Percentiles rank a stretch among this genome's conserved stretches.
phyloP scores from a whole-genome alignment of 2,888 invertebrate species.

The Pantelozetes paolii region DNA sequence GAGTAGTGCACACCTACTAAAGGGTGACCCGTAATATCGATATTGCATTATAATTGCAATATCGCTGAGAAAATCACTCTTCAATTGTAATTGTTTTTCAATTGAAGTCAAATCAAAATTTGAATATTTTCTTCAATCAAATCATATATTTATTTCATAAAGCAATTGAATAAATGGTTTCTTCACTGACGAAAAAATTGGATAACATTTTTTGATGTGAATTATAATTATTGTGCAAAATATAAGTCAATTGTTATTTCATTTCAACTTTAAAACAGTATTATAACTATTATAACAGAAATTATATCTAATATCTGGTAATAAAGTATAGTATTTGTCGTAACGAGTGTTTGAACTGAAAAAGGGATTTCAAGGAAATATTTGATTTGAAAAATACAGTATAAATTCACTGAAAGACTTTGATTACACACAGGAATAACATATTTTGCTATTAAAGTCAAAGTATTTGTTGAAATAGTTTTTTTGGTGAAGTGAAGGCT shows the following conservation, averaged over 20 bases:
- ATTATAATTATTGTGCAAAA: neutral
- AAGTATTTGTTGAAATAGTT: slow-evolving; percentile 5
- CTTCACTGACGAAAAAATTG: no score
- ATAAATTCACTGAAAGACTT: no score
- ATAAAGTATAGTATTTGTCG: no score
- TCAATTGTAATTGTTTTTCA: slow-evolving; percentile 10
- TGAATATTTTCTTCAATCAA: slow-evolving; percentile 5
- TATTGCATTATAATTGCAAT: neutral
- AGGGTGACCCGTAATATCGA: slow-evolving; percentile 26
- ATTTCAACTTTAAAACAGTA: neutral
- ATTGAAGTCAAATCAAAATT: neutral
- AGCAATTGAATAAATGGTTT: neutral
- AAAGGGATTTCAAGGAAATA: slow-evolving; percentile 11
- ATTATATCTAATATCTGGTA: neutral
- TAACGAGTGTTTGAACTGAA: neutral
- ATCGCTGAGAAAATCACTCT: neutral
- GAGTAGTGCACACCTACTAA: slow-evolving; percentile 38
- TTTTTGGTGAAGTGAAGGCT: slow-evolving; percentile 23
- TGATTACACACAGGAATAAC: neutral
- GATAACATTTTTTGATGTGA: neutral
- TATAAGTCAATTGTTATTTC: slow-evolving; percentile 1
- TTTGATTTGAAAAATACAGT: neutral
- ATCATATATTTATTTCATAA: neutral
- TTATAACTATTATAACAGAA: neutral
- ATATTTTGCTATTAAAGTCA: neutral